Evolutionary conservation across 1,140 invertebrate species (phyloP).

Genomic region (Glomeris maerens): DNA sequence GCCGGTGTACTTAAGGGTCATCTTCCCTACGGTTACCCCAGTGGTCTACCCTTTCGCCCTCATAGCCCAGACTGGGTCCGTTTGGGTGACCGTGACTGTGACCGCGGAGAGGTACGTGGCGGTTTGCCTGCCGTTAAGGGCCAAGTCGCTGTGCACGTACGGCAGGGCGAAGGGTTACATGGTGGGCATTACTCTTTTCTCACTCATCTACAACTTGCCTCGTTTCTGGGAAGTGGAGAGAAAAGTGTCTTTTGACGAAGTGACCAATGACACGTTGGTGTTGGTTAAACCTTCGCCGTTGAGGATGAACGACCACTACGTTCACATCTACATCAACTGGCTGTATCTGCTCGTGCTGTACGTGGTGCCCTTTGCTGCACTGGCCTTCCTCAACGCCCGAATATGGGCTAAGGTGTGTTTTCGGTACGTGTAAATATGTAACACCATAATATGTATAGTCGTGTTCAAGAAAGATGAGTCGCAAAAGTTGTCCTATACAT

Average conservation of each 20-base stretch:
- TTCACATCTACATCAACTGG: conserved; percentile 79
- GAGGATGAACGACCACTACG: conserved; percentile 55
- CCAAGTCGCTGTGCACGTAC: conserved; percentile 77
- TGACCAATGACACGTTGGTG: conserved; percentile 21
- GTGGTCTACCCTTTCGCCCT: conserved; percentile 73
- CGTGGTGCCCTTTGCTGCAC: conserved; percentile 65
- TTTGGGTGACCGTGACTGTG: conserved; percentile 88
- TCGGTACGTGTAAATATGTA: too few relatives aligned
- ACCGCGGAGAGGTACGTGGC: conserved; percentile 92
- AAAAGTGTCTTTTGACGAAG: conserved; percentile 13
- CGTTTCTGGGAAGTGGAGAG: conserved; percentile 38
- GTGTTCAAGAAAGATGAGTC: too few relatives aligned
- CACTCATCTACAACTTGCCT: conserved; percentile 75
- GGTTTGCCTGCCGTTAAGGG: conserved; percentile 81
- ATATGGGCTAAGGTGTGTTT: conserved; percentile 70
- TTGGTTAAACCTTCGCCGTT: conserved; percentile 52
- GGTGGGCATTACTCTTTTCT: conserved; percentile 60
- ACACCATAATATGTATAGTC: too few relatives aligned
- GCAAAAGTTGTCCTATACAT: too few relatives aligned
- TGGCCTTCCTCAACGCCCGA: conserved; percentile 73
- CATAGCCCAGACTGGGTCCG: conserved; percentile 74
- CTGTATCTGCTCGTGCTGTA: conserved; percentile 85
- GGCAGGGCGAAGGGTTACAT: conserved; percentile 73
- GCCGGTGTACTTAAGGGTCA: conserved; percentile 52
- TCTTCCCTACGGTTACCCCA: conserved; percentile 64